phyloP scores from a whole-genome alignment of 2,113 vertebrate genomes.

The Myotis lucifugus region DNA sequence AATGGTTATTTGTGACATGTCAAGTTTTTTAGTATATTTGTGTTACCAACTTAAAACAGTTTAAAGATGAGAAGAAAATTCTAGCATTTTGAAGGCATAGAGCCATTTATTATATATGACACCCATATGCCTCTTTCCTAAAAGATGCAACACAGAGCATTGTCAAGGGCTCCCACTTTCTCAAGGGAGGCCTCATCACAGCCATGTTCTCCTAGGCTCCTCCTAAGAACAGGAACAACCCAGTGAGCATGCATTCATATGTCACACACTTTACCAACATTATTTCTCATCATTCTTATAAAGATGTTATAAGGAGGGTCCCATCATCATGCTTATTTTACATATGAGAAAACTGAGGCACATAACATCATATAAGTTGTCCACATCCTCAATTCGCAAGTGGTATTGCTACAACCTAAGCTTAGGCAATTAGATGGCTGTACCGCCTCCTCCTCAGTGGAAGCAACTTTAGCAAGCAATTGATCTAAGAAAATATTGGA shows the following conservation, averaged over 20 bases:
- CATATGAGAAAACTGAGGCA: not conserved
- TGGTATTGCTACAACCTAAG: not conserved
- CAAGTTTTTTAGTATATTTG: conserved; percentile 65
- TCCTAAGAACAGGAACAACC: not conserved
- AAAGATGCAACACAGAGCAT: not conserved
- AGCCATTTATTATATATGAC: not conserved
- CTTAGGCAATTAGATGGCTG: not conserved
- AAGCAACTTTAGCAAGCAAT: not conserved
- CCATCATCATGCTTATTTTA: not conserved
- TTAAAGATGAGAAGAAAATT: conserved; percentile 64
- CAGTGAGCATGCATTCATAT: not conserved
- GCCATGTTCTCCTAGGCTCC: not conserved
- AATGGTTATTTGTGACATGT: conserved; percentile 58
- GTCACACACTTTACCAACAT: not conserved
- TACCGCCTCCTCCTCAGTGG: not conserved
- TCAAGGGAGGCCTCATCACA: not conserved
- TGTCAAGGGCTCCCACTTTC: not conserved
- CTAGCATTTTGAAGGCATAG: not conserved
- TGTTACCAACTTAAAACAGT: conserved; percentile 57
- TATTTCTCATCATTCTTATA: not conserved
- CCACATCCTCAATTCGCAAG: not conserved
- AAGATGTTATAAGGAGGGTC: not conserved
- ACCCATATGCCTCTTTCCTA: not conserved
- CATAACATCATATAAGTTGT: not conserved
- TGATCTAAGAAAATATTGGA: not conserved